Base-by-base conservation (phyloP, 2,113 vertebrate genomes). In the Australoheros scitulus region DNA sequence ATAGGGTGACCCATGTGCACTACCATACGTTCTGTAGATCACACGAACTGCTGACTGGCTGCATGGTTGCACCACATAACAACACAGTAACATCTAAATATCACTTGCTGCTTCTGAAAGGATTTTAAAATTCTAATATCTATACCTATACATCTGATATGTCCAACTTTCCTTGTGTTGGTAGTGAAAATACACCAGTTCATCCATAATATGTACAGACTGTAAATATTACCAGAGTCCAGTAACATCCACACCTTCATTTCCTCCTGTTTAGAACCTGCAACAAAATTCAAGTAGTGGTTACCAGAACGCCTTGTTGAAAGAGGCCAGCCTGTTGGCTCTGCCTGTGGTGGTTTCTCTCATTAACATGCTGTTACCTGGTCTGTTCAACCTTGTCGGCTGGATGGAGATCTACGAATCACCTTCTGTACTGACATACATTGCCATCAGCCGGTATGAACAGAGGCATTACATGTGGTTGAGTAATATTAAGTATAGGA, bases 321-420 rank as follows among this genome's bases (percentile, higher is more conserved):
- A 57, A 6, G 97, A 98, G 76, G 92, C 86, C 10, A 36, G 80
- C 5, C 94, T 97, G 70, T 91, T 99, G 83, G 93, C 92, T 3
- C 82, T 98, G 77, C 97, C 98, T 0, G 68, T 97, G 1, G 13
- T 96, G 3, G 97, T 99, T 80, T 97, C 96, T 2, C 41, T 96
- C 17, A 94, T 97, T 84, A 97, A 98, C 81, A 61, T 94, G 5
- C 87, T 96, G 61, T 88, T 96, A 78, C 96, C 98, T 0, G 95
- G 94, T 41, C 68, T 99, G 65, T 99, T 96, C 92, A 96, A 96
- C 20, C 22, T 94, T 0, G 94, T 97, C 65, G 96, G 96, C 0
- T 80, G 80, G 82, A 96, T 98, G 96, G 98, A 99, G 93, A 93
- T 86, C 75, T 97, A 96, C 0, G 94, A 97, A 1, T 97, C 96